These are phyloP conservation scores for Coracopsis vasa DNA, from an alignment of 2,113 vertebrate species.

Conservation along the genomic window DNA sequence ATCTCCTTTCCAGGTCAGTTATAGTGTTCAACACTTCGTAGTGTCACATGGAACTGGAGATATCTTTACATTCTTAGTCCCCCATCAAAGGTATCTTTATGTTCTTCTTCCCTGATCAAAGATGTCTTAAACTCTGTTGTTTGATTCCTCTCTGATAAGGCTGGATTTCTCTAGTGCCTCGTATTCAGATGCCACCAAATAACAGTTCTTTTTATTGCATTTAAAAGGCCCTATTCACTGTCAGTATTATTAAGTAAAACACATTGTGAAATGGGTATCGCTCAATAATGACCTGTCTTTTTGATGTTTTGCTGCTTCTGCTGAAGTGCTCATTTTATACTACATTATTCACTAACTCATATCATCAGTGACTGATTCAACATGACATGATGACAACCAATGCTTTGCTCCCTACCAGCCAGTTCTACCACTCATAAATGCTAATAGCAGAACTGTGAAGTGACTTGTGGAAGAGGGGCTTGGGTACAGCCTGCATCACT, in stretches of 20 bases:
- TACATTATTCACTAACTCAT: not conserved
- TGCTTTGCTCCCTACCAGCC: not conserved
- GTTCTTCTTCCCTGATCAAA: not conserved
- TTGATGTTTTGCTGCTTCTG: not conserved
- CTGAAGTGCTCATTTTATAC: not conserved
- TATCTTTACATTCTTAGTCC: not conserved
- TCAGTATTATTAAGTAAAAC: not conserved
- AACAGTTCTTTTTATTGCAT: not conserved
- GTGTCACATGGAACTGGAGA: not conserved
- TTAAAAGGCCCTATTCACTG: not conserved
- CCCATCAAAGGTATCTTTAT: not conserved
- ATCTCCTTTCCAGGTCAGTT: not conserved
- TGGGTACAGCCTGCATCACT: not conserved
- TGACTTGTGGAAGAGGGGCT: not conserved
- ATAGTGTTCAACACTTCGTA: not conserved
- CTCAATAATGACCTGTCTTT: not conserved
- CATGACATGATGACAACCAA: not conserved
- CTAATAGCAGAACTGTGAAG: not conserved
- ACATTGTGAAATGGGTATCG: not conserved
- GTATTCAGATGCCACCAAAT: not conserved
- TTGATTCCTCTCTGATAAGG: not conserved
- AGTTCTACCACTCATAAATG: not conserved
- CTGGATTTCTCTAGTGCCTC: not conserved
- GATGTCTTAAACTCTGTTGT: not conserved
- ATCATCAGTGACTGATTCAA: not conserved